These are phyloP conservation scores for Rhabditoides inermis DNA, from an alignment of 2,888 invertebrate species.

Conservation along the genomic window DNA sequence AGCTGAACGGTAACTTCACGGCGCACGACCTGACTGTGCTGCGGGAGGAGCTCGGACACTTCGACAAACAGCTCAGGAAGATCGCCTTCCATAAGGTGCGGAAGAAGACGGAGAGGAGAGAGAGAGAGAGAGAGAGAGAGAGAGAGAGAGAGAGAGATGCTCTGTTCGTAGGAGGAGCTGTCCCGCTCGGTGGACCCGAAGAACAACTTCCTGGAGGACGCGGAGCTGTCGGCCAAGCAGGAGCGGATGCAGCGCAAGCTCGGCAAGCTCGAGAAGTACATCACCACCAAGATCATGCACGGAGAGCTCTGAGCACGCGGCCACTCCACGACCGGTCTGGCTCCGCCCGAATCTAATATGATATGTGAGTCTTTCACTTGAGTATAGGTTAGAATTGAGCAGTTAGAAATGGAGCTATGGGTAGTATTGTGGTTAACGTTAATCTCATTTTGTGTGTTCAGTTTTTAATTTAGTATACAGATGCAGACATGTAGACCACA, in stretches of 20 bases:
- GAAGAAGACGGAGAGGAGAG: not conserved
- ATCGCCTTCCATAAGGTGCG: constrained; percentile 31
- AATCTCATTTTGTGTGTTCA: too few relatives aligned
- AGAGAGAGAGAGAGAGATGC: constrained; percentile 4
- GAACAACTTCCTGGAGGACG: constrained; percentile 20
- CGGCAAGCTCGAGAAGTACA: constrained; percentile 36
- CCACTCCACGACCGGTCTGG: not conserved
- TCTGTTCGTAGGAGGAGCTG: too few relatives aligned
- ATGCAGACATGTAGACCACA: too few relatives aligned
- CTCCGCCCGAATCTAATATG: too few relatives aligned
- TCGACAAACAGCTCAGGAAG: constrained; percentile 37
- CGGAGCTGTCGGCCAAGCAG: constrained; percentile 27
- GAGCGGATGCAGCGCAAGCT: constrained; percentile 36
- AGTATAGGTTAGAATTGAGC: too few relatives aligned
- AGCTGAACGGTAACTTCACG: constrained; percentile 19
- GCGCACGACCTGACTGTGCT: constrained; percentile 18
- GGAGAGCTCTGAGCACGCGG: constrained; percentile 15
- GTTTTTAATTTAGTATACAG: too few relatives aligned
- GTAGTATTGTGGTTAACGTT: too few relatives aligned
- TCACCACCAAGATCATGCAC: constrained; percentile 31
- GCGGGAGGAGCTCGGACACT: constrained; percentile 33
- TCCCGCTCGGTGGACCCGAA: constrained; percentile 5
- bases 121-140: constrained; percentile 8
- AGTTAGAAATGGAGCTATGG: too few relatives aligned
- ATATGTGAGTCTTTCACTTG: too few relatives aligned